Evolutionary conservation across 2,888 invertebrate species (phyloP).

Genomic region (Bugula neritina): DNA sequence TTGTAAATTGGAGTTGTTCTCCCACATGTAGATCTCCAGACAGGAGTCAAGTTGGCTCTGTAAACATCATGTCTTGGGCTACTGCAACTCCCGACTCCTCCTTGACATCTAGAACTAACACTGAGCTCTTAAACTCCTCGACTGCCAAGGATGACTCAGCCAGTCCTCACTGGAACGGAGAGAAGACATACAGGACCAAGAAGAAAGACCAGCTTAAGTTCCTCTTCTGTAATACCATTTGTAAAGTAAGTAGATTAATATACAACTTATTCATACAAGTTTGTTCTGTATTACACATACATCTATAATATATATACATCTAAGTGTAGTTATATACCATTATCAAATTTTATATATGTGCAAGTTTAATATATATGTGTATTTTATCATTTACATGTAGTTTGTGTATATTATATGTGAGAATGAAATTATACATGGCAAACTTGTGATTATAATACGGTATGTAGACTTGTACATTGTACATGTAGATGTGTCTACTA

Average conservation of each 20-base stretch:
- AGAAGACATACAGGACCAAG: neutral
- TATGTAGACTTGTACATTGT: too few species aligned
- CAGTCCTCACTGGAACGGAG: neutral
- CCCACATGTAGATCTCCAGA: conserved; percentile 49
- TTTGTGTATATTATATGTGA: too few species aligned
- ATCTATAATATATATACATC: too few species aligned
- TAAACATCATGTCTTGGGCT: conserved; percentile 76
- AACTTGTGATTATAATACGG: too few species aligned
- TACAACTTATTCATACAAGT: neutral
- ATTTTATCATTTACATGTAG: too few species aligned
- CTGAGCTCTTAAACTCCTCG: neutral
- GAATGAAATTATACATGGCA: too few species aligned
- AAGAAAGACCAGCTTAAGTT: conserved; percentile 25
- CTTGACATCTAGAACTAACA: neutral
- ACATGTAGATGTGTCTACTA: too few species aligned
- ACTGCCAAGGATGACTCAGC: neutral
- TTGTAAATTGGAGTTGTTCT: too few species aligned
- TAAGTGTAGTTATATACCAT: too few species aligned
- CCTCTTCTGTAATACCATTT: conserved; percentile 19
- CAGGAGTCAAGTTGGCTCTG: conserved; percentile 66
- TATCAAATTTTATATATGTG: too few species aligned
- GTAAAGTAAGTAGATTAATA: conserved; percentile 19
- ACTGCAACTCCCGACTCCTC: neutral
- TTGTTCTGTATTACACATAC: too few species aligned
- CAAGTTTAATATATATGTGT: too few species aligned